Percentiles rank a stretch among this genome's conserved stretches.
phyloP scores from a whole-genome alignment of 2,113 vertebrate genomes.

The Atrichornis clamosus region DNA sequence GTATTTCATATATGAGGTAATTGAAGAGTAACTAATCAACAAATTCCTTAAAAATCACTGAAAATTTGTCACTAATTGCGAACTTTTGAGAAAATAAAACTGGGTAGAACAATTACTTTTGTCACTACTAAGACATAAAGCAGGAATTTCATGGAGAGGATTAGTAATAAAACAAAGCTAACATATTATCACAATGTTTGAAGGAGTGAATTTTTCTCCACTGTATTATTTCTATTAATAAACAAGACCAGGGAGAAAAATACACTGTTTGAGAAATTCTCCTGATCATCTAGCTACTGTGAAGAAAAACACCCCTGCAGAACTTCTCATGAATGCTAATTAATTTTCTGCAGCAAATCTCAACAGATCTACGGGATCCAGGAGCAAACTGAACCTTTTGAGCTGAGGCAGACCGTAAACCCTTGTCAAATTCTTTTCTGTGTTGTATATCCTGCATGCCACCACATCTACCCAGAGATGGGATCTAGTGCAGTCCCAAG shows the following conservation, averaged over 20 bases:
- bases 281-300: not conserved
- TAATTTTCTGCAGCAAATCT: not conserved
- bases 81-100: not conserved
- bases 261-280: not conserved
- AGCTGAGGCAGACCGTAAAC: not conserved
- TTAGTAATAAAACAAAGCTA: not conserved
- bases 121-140: not conserved
- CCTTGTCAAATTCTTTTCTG: not conserved
- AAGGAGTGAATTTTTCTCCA: not conserved
- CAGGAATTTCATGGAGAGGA: not conserved
- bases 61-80: not conserved
- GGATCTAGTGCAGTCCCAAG: not conserved
- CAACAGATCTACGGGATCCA: not conserved
- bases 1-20: not conserved
- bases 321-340: not conserved
- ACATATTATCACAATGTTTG: not conserved
- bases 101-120: not conserved
- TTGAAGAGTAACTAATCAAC: not conserved
- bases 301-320: not conserved
- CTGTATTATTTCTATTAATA: not conserved
- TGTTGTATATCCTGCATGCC: not conserved
- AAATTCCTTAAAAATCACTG: not conserved
- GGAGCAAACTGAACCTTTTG: not conserved
- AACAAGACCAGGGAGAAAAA: not conserved
- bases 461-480: too few relatives aligned